These are phyloP conservation scores for Syritta pipiens DNA, from an alignment of 2,888 invertebrate species.

Conservation along the genomic window DNA sequence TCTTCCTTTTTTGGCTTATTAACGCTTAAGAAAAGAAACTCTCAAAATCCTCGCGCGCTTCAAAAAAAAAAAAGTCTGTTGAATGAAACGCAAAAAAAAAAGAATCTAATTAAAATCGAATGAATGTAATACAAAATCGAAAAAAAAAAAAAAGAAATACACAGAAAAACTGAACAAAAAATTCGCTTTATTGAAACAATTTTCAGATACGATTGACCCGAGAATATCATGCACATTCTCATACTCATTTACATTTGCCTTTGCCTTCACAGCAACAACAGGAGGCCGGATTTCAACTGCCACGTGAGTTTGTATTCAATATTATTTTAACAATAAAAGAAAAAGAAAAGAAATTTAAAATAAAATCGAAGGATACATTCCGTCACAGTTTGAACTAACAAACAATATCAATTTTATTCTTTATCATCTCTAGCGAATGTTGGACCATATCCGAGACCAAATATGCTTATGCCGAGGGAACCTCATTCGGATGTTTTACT, in stretches of 20 bases:
- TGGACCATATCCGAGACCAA: constrained; percentile 80
- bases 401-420: constrained; percentile 29
- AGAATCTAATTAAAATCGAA: constrained; percentile 56
- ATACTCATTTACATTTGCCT: constrained; percentile 94
- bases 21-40: constrained; percentile 45
- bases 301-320: constrained; percentile 81
- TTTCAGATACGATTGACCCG: constrained; percentile 94
- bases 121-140: constrained; percentile 46
- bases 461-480: constrained; percentile 80
- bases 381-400: not conserved
- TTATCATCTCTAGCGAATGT: constrained; percentile 76
- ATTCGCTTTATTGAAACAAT: constrained; percentile 77
- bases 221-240: constrained; percentile 95
- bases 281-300: constrained; percentile 83
- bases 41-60: constrained; percentile 49
- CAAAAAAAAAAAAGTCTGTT: too few relatives aligned
- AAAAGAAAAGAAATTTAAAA: not conserved
- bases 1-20: constrained; percentile 51
- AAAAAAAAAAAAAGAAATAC: constrained; percentile 54
- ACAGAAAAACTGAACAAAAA: constrained; percentile 71
- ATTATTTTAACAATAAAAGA: constrained; percentile 26
- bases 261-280: constrained; percentile 91
- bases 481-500: constrained; percentile 79
- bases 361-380: not conserved
- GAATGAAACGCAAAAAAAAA: too few relatives aligned